phyloP scores from a whole-genome alignment of 2,113 vertebrate species.

The Daubentonia madagascariensis region DNA sequence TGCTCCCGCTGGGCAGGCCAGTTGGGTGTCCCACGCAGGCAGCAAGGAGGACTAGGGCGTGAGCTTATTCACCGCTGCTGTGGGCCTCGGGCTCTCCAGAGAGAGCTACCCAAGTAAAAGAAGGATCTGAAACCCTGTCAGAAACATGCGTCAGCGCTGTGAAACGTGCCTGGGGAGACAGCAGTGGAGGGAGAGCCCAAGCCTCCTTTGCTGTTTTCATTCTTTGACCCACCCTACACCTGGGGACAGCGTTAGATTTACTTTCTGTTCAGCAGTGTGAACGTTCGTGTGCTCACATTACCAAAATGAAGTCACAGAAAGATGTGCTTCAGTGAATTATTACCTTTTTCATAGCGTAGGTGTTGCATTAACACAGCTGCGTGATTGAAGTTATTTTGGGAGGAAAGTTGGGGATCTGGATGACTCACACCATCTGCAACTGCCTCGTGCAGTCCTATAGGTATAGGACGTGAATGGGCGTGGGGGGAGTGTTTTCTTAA shows the following conservation, averaged over 20 bases:
- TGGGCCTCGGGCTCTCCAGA: not conserved
- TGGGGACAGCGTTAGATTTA: fast-evolving
- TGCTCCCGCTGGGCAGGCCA: not conserved
- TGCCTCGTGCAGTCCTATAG: fast-evolving
- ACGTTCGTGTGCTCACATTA: fast-evolving
- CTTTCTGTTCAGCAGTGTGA: not conserved
- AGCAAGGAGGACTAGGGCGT: too few species aligned
- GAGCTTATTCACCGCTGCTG: not conserved
- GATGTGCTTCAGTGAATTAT: fast-evolving
- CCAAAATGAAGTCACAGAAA: not conserved
- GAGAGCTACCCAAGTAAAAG: not conserved
- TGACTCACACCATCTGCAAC: not conserved
- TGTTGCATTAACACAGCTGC: not conserved
- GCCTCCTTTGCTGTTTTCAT: fast-evolving
- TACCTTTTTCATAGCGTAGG: fast-evolving
- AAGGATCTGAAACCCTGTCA: not conserved
- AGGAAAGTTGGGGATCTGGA: not conserved
- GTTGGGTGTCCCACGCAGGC: not conserved
- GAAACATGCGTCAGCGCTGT: fast-evolving
- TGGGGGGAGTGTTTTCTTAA: not conserved
- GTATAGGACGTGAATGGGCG: fast-evolving
- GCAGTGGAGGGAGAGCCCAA: fast-evolving
- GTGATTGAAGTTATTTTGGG: not conserved
- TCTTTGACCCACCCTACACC: fast-evolving
- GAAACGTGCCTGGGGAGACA: fast-evolving